Evolutionary conservation across 1,140 invertebrate species (phyloP), one percentile per base, ranked within the genome.

Genomic region (Cydia amplana): DNA sequence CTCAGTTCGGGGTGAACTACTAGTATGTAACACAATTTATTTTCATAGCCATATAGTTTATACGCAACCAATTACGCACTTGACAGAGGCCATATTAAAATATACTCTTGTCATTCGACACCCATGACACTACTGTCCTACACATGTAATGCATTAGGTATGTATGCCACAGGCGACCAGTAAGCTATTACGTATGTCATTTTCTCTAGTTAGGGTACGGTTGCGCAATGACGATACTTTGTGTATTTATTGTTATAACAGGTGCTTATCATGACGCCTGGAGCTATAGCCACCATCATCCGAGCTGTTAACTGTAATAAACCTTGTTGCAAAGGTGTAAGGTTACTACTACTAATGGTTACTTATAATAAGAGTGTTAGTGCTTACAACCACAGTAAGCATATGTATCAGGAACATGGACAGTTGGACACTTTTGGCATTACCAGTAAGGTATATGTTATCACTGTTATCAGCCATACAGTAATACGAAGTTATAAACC

Each of bases 121-220:
- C 16, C 65, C n/a, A 70, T 67, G 28, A 32, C n/a, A 10, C 7
- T 23, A 60, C 65, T 70, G 65, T 20, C 32, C 65, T 70, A 70
- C 32, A 70, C 32, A 70, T 70, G 12, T n/a, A 70, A 14, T 43
- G 23, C 65, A 70, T 70, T 70, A 70, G 65, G 32, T 70, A 70
- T 70, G 65, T 70, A 70, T 70, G 65, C 65, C 65, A 40, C 28
- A 18, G 25, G 28, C 32, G 65, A 70, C 55, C 65, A 70, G 32
- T 70, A 40, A 70, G 65, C 65, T 43, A 70, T 70, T 70, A 70
- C 65, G 65, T 70, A 70, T 70, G 65, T 70, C 65, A 70, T 70
- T 70, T 70, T 70, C 65, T 70, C 32, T 70, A 36, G 65, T 40
- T 70, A 70, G 65, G 14, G n/a, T 70, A 70, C 18, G 28, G 28